Evolutionary conservation across 2,888 invertebrate genomes (phyloP), one percentile per base, ranked within the genome.

Genomic region (Ametastegia equiseti): DNA sequence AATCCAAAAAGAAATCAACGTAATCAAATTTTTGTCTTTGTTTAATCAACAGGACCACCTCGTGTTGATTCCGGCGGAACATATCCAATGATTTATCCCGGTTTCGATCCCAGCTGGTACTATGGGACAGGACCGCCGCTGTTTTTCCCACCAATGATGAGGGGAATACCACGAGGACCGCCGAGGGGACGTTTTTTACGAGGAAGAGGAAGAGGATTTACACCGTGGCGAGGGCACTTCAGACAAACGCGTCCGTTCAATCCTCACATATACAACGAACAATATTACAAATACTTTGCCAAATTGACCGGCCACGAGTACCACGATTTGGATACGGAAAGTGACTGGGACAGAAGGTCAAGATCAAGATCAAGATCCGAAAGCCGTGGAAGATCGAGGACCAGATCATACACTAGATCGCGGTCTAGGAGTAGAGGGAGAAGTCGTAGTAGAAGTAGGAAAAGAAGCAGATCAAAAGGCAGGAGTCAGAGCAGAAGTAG

Each of bases 271-370:
- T 92, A 92, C 80, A 90, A 93, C 83, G 92, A 93, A 54, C 92
- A 93, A 84, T 93, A 93, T 85, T 92, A 92, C 84, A 94, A 94
- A 85, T 95, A 95, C 83, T 94, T 95, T 84, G 94, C 94, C 75
- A 94, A 93, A 86, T 91, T 95, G 47, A 92, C 94, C 0, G 93
- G 94, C 67, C 92, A 93, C 60, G 93, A 94, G 77, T 91, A 92
- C 30, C 93, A 93, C 81, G 92, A 91, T 84, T 92, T 92, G 85
- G 92, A 92, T 83, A 93, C 93, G 84, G 93, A 93, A 75, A 92
- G 84, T 86, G 92, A 88, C 79, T 88, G 87, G 63, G 88, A 87
- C 3, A 85, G 88, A 69, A 88, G 85, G 80, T 88, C 84, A 84
- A n/a, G n/a, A 82, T 88, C 88, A 47, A 87, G 85, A 65, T 91